Percentiles rank a stretch among this genome's conserved stretches.
phyloP scores from a whole-genome alignment of 2,888 invertebrate species.

The Hypsopygia costalis region DNA sequence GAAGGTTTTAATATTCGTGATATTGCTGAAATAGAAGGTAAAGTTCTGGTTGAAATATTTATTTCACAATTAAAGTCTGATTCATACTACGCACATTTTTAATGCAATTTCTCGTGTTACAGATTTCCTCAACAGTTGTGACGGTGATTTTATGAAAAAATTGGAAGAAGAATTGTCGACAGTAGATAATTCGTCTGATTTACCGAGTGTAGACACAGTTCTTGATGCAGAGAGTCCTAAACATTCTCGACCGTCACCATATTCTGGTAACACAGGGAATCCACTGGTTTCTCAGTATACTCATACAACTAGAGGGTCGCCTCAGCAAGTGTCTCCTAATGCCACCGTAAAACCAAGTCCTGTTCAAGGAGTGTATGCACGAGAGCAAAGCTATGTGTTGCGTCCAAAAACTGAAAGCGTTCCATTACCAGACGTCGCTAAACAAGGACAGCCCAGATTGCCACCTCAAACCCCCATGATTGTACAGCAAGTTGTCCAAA shows the following conservation, averaged over 20 bases:
- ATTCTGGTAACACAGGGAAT: conserved; percentile 50
- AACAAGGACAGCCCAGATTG: conserved; percentile 41
- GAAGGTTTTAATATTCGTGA: conserved; percentile 85
- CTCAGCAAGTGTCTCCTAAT: conserved; percentile 25
- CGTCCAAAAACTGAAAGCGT: conserved; percentile 34
- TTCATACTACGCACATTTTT: not conserved
- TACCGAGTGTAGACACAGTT: conserved; percentile 55
- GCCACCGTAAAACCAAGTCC: conserved; percentile 45
- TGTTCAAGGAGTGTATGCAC: conserved; percentile 44
- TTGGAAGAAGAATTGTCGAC: conserved; percentile 67
- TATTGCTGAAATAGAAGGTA: conserved; percentile 84
- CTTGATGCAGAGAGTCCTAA: conserved; percentile 38
- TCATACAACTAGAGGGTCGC: conserved; percentile 37
- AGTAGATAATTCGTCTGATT: conserved; percentile 48
- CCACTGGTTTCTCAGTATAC: conserved; percentile 64
- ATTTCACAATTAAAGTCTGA: conserved; percentile 1
- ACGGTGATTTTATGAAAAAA: conserved; percentile 82
- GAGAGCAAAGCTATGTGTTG: conserved; percentile 55
- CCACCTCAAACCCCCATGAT: conserved; percentile 55
- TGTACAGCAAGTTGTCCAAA: conserved; percentile 65
- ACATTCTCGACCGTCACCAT: conserved; percentile 52
- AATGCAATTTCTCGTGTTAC: conserved; percentile 32
- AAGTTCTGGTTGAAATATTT: conserved; percentile 7
- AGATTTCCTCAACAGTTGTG: conserved; percentile 85
- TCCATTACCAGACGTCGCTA: conserved; percentile 50